Evolutionary conservation across 2,113 vertebrate genomes (phyloP).

Genomic region (Onychorhynchus coronatus): DNA sequence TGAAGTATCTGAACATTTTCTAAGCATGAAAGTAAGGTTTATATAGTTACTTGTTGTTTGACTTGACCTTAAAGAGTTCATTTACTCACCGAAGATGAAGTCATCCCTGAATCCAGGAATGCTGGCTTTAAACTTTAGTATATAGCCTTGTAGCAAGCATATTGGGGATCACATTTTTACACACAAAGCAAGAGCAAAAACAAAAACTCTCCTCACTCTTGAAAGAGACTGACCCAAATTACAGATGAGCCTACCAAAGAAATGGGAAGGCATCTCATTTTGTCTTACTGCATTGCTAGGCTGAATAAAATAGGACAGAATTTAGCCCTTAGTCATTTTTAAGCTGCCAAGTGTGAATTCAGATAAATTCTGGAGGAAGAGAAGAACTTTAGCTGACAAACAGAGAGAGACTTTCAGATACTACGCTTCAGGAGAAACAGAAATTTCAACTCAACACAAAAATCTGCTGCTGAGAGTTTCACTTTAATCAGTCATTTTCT

Average conservation of each 20-base stretch:
- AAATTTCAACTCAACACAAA: not conserved
- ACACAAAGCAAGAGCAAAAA: not conserved
- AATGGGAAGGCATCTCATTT: not conserved
- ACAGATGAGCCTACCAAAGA: not conserved
- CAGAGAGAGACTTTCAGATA: not conserved
- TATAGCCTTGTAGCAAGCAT: not conserved
- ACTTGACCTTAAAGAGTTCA: not conserved
- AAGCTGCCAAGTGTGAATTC: not conserved
- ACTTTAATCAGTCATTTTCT: constrained; percentile 33
- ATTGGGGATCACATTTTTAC: not conserved
- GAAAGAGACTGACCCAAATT: not conserved
- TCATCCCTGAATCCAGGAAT: not conserved
- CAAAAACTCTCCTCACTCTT: not conserved
- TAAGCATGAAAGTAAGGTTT: not conserved
- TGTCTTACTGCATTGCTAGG: not conserved
- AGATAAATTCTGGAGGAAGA: not conserved
- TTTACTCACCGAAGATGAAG: not conserved
- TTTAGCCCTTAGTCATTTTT: not conserved
- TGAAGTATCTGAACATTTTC: not conserved
- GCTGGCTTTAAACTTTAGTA: not conserved
- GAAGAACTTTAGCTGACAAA: not conserved
- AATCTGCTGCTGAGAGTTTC: not conserved
- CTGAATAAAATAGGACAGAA: not conserved
- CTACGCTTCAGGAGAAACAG: not conserved
- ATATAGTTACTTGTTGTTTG: not conserved